Conservation (phyloP, 2,888 invertebrate species). For the Callosobruchus maculatus region DNA sequence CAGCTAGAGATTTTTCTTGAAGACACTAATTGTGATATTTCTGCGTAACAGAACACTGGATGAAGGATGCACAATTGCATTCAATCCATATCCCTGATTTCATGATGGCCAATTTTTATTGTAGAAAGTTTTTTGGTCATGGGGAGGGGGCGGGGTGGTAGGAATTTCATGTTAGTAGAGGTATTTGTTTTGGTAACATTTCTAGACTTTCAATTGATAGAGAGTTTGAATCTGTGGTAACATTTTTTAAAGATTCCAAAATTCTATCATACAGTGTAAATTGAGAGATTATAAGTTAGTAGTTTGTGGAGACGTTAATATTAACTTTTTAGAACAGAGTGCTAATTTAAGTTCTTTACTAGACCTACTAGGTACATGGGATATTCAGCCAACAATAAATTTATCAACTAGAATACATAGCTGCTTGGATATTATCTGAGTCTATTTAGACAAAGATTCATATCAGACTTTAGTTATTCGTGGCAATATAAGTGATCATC, state of each 20-base stretch:
- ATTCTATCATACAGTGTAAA: not conserved
- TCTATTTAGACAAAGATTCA: too few relatives aligned
- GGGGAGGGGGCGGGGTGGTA: not conserved
- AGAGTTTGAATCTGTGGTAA: not conserved
- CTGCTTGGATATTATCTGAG: not conserved
- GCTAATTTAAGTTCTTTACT: not conserved
- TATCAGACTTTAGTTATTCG: too few relatives aligned
- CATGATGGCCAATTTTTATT: not conserved
- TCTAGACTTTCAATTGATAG: not conserved
- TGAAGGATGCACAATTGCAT: not conserved
- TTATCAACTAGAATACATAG: not conserved
- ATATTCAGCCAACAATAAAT: not conserved
- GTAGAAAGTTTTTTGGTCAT: not conserved
- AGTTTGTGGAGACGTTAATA: not conserved
- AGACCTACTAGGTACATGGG: not conserved
- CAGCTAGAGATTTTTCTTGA: not conserved
- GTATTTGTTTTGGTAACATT: not conserved
- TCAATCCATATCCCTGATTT: not conserved
- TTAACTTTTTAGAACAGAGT: not conserved
- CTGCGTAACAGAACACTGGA: slow-evolving; percentile 1
- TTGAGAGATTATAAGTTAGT: not conserved
- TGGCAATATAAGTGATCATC: too few relatives aligned
- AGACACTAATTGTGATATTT: not conserved
- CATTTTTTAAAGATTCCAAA: not conserved
- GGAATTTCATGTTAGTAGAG: not conserved